phyloP scores from a whole-genome alignment of 2,888 invertebrate species.

The Acanthosepion esculentum region DNA sequence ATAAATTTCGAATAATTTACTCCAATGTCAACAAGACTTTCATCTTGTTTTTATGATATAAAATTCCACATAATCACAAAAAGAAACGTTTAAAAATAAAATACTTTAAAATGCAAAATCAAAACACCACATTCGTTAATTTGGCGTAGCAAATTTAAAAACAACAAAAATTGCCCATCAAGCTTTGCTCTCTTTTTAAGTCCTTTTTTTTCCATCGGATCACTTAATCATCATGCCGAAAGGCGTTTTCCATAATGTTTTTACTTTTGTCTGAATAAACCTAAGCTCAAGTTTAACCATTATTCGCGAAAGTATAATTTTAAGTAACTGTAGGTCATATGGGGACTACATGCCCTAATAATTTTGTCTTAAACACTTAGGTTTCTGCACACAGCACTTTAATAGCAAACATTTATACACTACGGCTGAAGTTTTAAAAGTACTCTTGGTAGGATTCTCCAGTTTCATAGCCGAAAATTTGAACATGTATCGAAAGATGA shows the following conservation, averaged over 20 bases:
- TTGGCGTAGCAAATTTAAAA: neutral
- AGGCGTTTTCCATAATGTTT: too few relatives aligned
- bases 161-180: neutral
- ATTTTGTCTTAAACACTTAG: neutral
- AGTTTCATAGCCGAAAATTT: too few relatives aligned
- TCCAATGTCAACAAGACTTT: neutral
- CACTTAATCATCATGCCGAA: neutral
- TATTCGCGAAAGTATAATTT: neutral
- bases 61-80: neutral
- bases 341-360: constrained; percentile 11
- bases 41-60: neutral
- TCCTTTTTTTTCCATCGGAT: neutral
- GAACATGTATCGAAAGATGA: too few relatives aligned
- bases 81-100: neutral
- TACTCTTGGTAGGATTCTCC: neutral
- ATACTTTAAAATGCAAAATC: too few relatives aligned
- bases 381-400: neutral
- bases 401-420: neutral
- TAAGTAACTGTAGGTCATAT: neutral
- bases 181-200: neutral
- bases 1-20: constrained; percentile 6
- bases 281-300: neutral
- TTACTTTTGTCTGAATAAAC: neutral
- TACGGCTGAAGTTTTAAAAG: neutral
- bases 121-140: neutral